Evolutionary conservation across 2,797 vertebrate species (phyloP), one percentile per base, ranked within the genome.

Genomic region (Hybognathus amarus): DNA sequence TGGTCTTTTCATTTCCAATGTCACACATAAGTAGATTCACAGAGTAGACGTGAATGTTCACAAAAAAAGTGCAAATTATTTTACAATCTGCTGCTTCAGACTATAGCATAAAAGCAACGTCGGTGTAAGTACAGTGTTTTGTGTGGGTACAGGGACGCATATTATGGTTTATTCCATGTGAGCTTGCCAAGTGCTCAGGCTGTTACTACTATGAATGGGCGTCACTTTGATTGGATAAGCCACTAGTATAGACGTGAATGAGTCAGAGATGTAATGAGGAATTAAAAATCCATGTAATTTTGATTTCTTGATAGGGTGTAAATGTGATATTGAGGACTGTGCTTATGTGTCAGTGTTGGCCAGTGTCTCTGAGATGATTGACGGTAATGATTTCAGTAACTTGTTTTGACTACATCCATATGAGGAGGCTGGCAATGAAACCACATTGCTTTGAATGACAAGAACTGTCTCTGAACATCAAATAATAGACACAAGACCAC

Each of bases 21-120:
- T 83, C 80, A 85, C 80, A 79, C 85, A 87, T 85, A 88, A 89
- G 85, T 81, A 7, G 56, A 90, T 69, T 84, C 69, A 89, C 69
- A 89, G 82, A 88, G 84, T 73, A 76, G 67, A 47, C n/a, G 12
- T 63, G 40, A 64, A 64, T 78, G 59, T 80, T 30, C 18, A 69
- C 47, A 13, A 45, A 56, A 67, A 52, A 77, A 40, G 45, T 64
- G 27, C 27, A 42, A 61, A 85, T 87, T 70, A 63, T 88, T 77
- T 85, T 30, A 54, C 64, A 74, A 83, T 84, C 84, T 79, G 36
- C 24, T 80, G 80, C 84, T 85, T 89, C 38, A 27, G 70, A 68
- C 47, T 56, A 56, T 8, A 10, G 63, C 18, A 68, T 68, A 24
- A 42, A 67, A 52, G 50, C 73, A 77, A 68, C 18, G 68, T 56